A percentile compares a stretch with the other conserved stretches of the same genome.
phyloP scores from a whole-genome alignment of 2,797 vertebrate species.

The Erpetoichthys calabaricus region DNA sequence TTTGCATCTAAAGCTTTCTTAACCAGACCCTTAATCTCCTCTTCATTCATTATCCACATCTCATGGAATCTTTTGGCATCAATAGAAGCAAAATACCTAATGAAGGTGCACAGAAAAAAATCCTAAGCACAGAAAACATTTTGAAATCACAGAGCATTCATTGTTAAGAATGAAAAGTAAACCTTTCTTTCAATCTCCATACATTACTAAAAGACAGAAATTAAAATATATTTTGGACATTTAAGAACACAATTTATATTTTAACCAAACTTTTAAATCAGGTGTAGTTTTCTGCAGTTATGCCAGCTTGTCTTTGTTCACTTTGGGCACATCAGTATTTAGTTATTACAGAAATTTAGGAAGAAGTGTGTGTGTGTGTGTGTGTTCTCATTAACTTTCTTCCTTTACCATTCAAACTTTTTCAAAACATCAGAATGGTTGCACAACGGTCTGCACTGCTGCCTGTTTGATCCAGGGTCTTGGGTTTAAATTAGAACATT shows the following conservation, averaged over 20 bases:
- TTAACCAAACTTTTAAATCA: background rate
- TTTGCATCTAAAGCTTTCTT: constrained; percentile 46
- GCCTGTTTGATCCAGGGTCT: too few species aligned
- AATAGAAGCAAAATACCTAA: constrained; percentile 46
- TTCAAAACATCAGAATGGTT: too few species aligned
- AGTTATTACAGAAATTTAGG: too few species aligned
- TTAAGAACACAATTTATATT: background rate
- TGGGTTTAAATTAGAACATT: too few species aligned
- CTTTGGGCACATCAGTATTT: too few species aligned
- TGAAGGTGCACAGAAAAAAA: background rate
- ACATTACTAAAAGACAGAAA: background rate
- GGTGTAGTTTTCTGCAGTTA: too few species aligned
- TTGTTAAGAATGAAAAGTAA: background rate
- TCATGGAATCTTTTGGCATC: constrained; percentile 45
- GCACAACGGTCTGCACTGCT: too few species aligned
- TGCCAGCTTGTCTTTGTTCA: too few species aligned
- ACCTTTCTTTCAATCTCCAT: background rate
- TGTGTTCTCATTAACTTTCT: too few species aligned
- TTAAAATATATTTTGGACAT: background rate
- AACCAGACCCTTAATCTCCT: constrained; percentile 54
- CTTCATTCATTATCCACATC: constrained; percentile 66
- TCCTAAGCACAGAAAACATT: background rate
- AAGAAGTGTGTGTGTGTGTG: too few species aligned
- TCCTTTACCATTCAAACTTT: too few species aligned
- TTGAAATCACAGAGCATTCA: background rate